Conservation (phyloP, 2,113 vertebrate genomes). For the Esox niger region DNA sequence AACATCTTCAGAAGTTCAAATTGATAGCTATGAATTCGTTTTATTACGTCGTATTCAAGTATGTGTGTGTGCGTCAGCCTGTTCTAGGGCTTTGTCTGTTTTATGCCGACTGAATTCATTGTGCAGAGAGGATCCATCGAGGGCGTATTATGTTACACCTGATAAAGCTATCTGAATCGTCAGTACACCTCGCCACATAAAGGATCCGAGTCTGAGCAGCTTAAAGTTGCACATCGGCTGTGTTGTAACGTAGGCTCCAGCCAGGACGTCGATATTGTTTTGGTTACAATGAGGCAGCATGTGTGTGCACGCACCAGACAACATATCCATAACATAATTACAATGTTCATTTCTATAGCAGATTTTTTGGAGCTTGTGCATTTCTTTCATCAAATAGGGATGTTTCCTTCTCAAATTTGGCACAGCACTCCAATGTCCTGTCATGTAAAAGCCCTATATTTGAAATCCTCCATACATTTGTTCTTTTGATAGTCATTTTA, state of each 20-base stretch:
- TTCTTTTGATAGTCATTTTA: not conserved
- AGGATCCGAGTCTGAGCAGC: constrained; percentile 42
- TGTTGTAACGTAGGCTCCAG: constrained; percentile 24
- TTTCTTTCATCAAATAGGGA: not conserved
- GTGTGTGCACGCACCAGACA: constrained; percentile 39
- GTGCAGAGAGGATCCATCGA: constrained; percentile 36
- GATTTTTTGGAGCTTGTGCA: not conserved
- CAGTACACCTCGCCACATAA: constrained; percentile 47
- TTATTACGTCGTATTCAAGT: not conserved
- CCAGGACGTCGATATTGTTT: constrained; percentile 50
- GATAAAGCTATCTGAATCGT: constrained; percentile 63
- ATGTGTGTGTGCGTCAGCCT: constrained; percentile 17
- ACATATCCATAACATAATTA: not conserved
- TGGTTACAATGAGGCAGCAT: constrained; percentile 52
- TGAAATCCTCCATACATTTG: not conserved
- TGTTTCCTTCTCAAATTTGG: not conserved
- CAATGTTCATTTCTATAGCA: not conserved
- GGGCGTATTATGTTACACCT: constrained; percentile 50
- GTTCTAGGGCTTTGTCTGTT: not conserved
- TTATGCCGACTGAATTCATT: constrained; percentile 8
- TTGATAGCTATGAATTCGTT: not conserved
- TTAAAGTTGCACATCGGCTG: constrained; percentile 42
- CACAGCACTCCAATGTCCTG: not conserved
- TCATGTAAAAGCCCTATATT: not conserved
- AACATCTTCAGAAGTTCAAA: not conserved